These are phyloP conservation scores for Macrocentrus cingulum DNA, from an alignment of 1,140 invertebrate species.

Conservation along the genomic window DNA sequence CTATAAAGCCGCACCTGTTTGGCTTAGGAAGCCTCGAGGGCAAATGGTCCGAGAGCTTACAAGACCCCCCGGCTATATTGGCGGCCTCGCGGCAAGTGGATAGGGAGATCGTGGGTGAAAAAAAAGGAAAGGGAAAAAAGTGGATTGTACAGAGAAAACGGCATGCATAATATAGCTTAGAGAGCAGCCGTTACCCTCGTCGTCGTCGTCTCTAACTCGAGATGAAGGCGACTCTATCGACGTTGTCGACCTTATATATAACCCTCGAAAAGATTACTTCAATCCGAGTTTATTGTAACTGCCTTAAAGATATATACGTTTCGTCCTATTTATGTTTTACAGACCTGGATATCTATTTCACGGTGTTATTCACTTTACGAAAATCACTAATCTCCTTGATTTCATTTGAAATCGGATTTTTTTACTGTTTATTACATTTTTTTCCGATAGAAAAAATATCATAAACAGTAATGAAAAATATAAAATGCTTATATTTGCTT, in stretches of 20 bases:
- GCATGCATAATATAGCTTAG: conserved; percentile 33
- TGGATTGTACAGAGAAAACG: conserved; percentile 25
- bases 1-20: conserved; percentile 22
- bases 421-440: too few relatives aligned
- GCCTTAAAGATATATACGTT: conserved; percentile 1
- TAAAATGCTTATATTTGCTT: too few relatives aligned
- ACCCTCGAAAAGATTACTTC: conserved; percentile 26
- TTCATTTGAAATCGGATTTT: too few relatives aligned
- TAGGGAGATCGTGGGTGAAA: neutral
- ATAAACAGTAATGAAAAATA: too few relatives aligned
- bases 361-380: too few relatives aligned
- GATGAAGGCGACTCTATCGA: conserved; percentile 3
- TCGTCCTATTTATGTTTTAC: too few relatives aligned
- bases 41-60: conserved; percentile 17
- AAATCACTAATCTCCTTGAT: too few relatives aligned
- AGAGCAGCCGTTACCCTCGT: conserved; percentile 24
- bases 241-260: neutral
- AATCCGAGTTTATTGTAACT: conserved; percentile 29
- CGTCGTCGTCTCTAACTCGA: neutral
- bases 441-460: too few relatives aligned
- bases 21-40: neutral
- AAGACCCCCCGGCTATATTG: neutral
- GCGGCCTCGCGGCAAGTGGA: conserved; percentile 1
- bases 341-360: too few relatives aligned
- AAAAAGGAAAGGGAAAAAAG: conserved; percentile 16